Conservation (phyloP, 1,140 invertebrate genomes). For the Lethocerus indicus region DNA sequence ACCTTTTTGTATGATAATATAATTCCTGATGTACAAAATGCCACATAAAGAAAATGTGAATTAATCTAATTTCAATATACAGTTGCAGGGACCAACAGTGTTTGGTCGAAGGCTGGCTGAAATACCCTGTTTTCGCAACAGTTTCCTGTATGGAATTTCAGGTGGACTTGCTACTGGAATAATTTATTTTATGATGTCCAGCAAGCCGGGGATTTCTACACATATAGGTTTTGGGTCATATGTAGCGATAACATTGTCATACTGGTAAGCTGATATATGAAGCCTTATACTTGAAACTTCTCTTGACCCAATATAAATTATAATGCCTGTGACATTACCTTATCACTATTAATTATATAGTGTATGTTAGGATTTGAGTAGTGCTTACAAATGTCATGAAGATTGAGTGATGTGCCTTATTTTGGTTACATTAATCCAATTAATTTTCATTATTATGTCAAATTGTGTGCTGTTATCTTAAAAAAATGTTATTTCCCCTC, state of each 20-base stretch:
- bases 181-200: slow-evolving; percentile 37
- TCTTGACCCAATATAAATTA: neutral
- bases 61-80: no score
- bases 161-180: slow-evolving; percentile 34
- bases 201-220: slow-evolving; percentile 27
- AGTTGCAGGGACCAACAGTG: neutral
- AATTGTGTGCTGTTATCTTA: no score
- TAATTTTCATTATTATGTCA: no score
- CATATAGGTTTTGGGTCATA: slow-evolving; percentile 33
- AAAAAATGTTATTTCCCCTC: no score
- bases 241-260: slow-evolving; percentile 29
- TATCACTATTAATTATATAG: neutral
- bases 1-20: no score
- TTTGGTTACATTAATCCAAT: no score
- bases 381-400: neutral
- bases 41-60: no score
- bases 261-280: slow-evolving; percentile 31
- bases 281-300: no score
- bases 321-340: neutral
- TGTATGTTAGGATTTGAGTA: neutral
- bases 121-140: slow-evolving; percentile 44
- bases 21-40: no score
- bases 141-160: slow-evolving; percentile 38
- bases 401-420: neutral
- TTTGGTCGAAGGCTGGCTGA: slow-evolving; percentile 13